Percentiles rank a stretch among this genome's conserved stretches.
phyloP scores from a whole-genome alignment of 2,888 invertebrate species.

The Aphodius sticticus region DNA sequence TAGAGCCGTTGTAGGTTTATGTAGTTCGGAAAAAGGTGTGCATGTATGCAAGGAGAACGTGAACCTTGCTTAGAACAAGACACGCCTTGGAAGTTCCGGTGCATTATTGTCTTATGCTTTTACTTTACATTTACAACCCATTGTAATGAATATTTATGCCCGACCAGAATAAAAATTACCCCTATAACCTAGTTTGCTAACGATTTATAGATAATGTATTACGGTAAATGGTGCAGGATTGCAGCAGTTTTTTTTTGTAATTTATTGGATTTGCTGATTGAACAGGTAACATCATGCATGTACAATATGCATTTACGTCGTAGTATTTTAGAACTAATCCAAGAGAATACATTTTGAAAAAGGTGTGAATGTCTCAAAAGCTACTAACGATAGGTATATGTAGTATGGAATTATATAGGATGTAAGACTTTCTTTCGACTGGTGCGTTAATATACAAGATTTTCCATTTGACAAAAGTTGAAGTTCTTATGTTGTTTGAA shows the following conservation, averaged over 20 bases:
- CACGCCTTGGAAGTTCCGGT: background rate
- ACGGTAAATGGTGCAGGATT: background rate
- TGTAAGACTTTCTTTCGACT: too few relatives aligned
- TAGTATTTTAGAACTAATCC: too few relatives aligned
- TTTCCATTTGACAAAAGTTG: too few relatives aligned
- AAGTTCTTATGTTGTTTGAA: too few relatives aligned
- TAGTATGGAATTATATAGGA: too few relatives aligned
- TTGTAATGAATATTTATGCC: background rate
- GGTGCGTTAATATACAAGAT: too few relatives aligned
- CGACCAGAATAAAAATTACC: background rate
- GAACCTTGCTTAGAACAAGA: background rate
- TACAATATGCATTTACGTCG: too few relatives aligned
- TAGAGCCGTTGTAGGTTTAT: conserved; percentile 4
- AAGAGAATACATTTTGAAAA: too few relatives aligned
- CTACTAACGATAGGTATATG: too few relatives aligned
- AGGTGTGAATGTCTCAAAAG: too few relatives aligned
- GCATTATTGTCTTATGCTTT: conserved; percentile 4
- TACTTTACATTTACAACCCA: conserved; percentile 4
- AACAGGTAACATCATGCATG: background rate
- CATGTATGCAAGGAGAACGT: background rate
- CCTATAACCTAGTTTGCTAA: background rate
- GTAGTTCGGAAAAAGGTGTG: background rate
- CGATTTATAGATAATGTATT: background rate
- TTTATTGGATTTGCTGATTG: background rate
- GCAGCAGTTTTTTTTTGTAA: background rate